A percentile compares a stretch with the other conserved stretches of the same genome.
Evolutionary conservation across 1,140 invertebrate species (phyloP).

Genomic region (Formica exsecta): DNA sequence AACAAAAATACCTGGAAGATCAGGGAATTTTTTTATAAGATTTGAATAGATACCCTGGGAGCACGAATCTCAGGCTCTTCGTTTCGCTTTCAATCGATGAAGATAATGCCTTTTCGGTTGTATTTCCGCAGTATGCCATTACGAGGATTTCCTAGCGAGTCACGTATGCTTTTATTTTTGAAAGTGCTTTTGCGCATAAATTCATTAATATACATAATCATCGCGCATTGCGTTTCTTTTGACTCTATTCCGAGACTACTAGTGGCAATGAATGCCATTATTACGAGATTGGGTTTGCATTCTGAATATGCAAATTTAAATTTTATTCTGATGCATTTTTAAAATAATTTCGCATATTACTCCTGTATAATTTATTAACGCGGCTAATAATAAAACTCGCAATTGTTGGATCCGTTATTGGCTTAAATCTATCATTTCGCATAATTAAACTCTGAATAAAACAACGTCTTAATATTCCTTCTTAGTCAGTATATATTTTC

Average conservation of each 20-base stretch:
- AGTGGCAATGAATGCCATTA: constrained; percentile 1
- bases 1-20: too few relatives aligned
- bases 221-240: constrained; percentile 8
- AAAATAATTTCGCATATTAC: constrained; percentile 13
- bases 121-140: background rate
- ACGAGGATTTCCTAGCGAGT: too few relatives aligned
- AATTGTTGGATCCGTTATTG: background rate
- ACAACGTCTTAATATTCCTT: background rate
- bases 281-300: constrained; percentile 7
- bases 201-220: constrained; percentile 26
- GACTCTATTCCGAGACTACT: background rate
- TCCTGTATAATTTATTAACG: background rate
- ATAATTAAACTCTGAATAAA: constrained; percentile 13
- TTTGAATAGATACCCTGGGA: background rate
- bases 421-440: constrained; percentile 3
- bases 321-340: background rate
- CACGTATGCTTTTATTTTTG: background rate
- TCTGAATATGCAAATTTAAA: constrained; percentile 18
- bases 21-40: too few relatives aligned
- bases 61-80: background rate
- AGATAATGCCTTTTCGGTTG: background rate
- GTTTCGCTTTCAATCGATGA: background rate
- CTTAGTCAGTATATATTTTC: background rate
- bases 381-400: background rate
- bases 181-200: background rate